phyloP scores from a whole-genome alignment of 1,140 invertebrate genomes.

The Aphelinus certus region DNA sequence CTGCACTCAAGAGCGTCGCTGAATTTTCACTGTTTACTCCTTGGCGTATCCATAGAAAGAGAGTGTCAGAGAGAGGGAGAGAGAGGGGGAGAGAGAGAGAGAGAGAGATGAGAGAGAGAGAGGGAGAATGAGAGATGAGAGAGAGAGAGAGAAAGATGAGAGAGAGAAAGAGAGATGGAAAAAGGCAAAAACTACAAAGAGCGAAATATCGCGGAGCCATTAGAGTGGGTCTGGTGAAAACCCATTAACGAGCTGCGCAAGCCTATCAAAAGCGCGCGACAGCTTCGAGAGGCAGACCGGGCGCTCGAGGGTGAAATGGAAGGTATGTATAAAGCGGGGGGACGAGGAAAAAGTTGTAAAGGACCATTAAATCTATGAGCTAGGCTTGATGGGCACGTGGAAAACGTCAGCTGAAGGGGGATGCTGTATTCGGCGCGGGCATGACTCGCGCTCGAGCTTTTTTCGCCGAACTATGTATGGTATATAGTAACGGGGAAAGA shows the following conservation, averaged over 20 bases:
- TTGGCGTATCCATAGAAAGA: not conserved
- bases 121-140: no score
- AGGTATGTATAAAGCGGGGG: not conserved
- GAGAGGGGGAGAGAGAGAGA: not conserved
- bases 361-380: slow-evolving; percentile 15
- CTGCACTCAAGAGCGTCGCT: no score
- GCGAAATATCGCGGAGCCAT: not conserved
- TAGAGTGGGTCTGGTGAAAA: slow-evolving; percentile 48
- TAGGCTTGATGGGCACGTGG: not conserved
- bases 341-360: slow-evolving; percentile 10
- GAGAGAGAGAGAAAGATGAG: no score
- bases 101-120: no score
- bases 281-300: slow-evolving; percentile 26
- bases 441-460: no score
- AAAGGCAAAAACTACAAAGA: slow-evolving; percentile 1
- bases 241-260: slow-evolving; percentile 50
- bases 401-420: no score
- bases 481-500: no score
- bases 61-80: not conserved
- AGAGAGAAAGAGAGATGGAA: no score
- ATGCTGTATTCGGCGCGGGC: no score
- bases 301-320: not conserved
- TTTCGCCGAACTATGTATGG: no score
- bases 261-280: slow-evolving; percentile 50
- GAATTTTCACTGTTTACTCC: no score